Conservation (phyloP, 2,797 vertebrate genomes). For the Tapirus indicus region DNA sequence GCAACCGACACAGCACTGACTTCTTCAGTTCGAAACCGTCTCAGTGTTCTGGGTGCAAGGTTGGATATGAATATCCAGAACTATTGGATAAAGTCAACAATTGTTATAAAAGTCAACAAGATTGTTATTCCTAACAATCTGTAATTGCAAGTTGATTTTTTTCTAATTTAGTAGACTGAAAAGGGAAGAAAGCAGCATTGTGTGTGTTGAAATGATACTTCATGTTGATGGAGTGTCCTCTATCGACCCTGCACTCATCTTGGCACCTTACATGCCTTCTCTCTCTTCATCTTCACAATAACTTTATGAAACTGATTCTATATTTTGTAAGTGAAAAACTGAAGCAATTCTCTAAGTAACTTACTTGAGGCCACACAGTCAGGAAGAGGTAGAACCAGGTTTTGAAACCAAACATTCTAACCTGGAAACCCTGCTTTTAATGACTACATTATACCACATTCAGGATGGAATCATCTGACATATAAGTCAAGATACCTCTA, state of each 20-base stretch:
- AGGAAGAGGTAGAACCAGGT: background rate
- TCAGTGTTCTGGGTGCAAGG: background rate
- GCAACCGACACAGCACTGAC: background rate
- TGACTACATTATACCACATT: rapidly evolving
- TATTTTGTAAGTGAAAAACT: background rate
- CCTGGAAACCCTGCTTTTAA: background rate
- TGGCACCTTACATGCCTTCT: background rate
- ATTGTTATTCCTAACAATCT: background rate
- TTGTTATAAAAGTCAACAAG: too few species aligned
- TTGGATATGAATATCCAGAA: background rate
- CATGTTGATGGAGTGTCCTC: too few species aligned
- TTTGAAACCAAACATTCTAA: background rate
- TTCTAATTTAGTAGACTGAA: background rate
- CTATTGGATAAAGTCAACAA: background rate
- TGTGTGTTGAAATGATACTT: background rate
- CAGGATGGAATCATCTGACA: background rate
- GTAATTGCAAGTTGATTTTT: background rate
- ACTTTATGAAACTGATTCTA: background rate
- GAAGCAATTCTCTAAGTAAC: background rate
- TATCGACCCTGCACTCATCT: background rate
- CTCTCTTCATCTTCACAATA: background rate
- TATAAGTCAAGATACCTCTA: background rate
- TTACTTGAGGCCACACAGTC: background rate
- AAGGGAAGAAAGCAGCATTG: background rate
- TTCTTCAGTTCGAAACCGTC: background rate